Percentiles rank a stretch among this genome's conserved stretches.
phyloP scores from a whole-genome alignment of 2,797 vertebrate species.

The Aselliscus stoliczkanus region DNA sequence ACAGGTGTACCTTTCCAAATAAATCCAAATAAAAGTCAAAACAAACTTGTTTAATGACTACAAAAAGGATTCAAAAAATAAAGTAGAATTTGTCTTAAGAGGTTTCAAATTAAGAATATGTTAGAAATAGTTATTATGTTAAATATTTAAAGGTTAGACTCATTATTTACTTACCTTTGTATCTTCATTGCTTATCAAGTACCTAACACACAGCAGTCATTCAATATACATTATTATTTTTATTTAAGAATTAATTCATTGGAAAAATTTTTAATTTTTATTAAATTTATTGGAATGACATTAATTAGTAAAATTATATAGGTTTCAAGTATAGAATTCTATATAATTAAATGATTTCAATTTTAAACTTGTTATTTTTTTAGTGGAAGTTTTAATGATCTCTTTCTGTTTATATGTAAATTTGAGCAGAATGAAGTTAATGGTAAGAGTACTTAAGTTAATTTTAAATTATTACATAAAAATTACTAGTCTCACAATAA shows the following conservation, averaged over 20 bases:
- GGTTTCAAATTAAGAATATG: neutral
- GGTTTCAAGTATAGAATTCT: too few relatives aligned
- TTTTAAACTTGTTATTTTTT: neutral
- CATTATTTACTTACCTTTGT: neutral
- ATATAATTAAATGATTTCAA: neutral
- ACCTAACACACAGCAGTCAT: neutral
- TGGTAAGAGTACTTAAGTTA: neutral
- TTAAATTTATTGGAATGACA: too few relatives aligned
- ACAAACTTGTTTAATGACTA: constrained; percentile 49
- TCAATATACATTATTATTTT: neutral
- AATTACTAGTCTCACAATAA: neutral
- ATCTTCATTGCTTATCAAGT: neutral
- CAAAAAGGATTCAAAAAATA: neutral
- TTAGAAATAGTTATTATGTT: neutral
- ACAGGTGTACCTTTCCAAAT: constrained; percentile 73
- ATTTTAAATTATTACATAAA: neutral
- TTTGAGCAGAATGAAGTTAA: neutral
- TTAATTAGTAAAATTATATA: too few relatives aligned
- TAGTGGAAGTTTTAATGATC: neutral
- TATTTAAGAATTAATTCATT: too few relatives aligned
- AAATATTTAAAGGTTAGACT: neutral
- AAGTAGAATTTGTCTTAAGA: neutral
- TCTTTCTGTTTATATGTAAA: neutral
- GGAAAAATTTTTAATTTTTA: too few relatives aligned
- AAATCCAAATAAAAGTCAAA: constrained; percentile 56